Evolutionary conservation across 1,140 invertebrate species (phyloP).

Genomic region (Aphidius gifuensis): DNA sequence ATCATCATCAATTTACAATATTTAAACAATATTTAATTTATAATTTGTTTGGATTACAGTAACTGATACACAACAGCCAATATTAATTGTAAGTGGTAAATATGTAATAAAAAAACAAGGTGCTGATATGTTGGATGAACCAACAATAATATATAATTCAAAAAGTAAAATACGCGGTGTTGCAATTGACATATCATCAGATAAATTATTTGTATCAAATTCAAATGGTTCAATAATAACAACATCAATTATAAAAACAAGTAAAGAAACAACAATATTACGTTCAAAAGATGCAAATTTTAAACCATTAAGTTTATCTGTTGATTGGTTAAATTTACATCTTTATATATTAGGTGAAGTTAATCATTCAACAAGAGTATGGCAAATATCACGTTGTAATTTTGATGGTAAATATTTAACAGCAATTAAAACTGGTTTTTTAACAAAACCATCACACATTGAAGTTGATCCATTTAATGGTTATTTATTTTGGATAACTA

Average conservation of each 20-base stretch:
- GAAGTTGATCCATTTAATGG: slow-evolving; percentile 91
- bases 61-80: slow-evolving; percentile 62
- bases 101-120: slow-evolving; percentile 67
- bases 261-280: slow-evolving; percentile 47
- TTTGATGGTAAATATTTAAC: slow-evolving; percentile 67
- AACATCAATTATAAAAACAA: slow-evolving; percentile 50
- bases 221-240: slow-evolving; percentile 63
- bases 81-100: slow-evolving; percentile 69
- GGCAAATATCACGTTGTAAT: slow-evolving; percentile 73
- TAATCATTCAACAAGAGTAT: slow-evolving; percentile 56
- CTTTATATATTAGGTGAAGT: slow-evolving; percentile 75
- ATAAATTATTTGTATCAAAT: slow-evolving; percentile 74
- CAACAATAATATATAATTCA: slow-evolving; percentile 58
- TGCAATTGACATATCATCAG: slow-evolving; percentile 68
- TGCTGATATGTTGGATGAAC: slow-evolving; percentile 66
- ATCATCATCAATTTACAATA: too few relatives aligned
- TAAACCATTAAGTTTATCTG: slow-evolving; percentile 65
- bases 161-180: slow-evolving; percentile 58
- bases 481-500: slow-evolving; percentile 77
- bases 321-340: slow-evolving; percentile 85
- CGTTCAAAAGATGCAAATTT: slow-evolving; percentile 59
- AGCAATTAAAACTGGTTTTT: slow-evolving; percentile 66
- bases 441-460: slow-evolving; percentile 68
- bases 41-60: slow-evolving; percentile 37
- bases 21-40: not conserved